Evolutionary conservation across 1,140 invertebrate genomes (phyloP).

Genomic region (Melitaea cinxia): DNA sequence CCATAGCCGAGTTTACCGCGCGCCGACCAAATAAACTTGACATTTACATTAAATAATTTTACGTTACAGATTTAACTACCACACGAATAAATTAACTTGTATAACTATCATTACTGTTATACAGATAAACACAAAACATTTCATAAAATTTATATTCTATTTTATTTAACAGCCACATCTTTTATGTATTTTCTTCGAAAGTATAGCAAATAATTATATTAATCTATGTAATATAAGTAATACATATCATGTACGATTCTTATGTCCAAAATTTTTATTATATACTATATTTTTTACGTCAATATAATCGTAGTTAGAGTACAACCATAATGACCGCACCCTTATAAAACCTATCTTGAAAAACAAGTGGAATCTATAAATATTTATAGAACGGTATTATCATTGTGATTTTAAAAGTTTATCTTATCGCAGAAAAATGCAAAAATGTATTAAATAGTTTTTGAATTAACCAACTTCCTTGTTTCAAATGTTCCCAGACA

Average conservation of each 20-base stretch:
- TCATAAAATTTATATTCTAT: background rate
- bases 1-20: constrained; percentile 19
- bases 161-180: background rate
- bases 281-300: too few relatives aligned
- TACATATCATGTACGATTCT: too few relatives aligned
- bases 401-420: constrained; percentile 8
- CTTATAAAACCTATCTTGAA: constrained; percentile 11
- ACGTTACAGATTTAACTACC: background rate
- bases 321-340: background rate
- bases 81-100: background rate
- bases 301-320: too few relatives aligned
- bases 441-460: constrained; percentile 1
- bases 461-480: constrained; percentile 14
- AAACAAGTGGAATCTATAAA: constrained; percentile 9
- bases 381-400: constrained; percentile 15
- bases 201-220: too few relatives aligned
- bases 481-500: constrained; percentile 7
- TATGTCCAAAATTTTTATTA: too few relatives aligned
- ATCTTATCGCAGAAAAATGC: constrained; percentile 20
- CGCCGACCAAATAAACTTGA: constrained; percentile 21
- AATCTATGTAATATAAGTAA: too few relatives aligned
- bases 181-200: too few relatives aligned
- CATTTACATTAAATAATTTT: background rate
- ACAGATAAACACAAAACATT: background rate
- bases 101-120: background rate